These are phyloP conservation scores for Gortyna flavago DNA, from an alignment of 2,888 invertebrate species.

Conservation along the genomic window DNA sequence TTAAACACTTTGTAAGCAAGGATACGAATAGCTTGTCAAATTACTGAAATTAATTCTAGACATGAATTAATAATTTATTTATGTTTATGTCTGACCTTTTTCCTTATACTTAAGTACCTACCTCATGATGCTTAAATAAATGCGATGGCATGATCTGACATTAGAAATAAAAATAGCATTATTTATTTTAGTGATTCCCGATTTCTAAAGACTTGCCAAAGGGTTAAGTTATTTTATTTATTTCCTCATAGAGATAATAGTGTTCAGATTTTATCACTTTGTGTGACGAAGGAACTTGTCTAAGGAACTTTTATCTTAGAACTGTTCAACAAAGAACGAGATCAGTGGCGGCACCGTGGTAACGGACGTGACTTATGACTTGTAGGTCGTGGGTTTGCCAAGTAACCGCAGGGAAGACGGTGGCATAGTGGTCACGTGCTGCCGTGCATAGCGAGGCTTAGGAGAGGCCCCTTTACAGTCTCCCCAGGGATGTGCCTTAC, in stretches of 20 bases:
- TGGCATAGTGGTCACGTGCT: too few species aligned
- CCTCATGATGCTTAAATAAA: slow-evolving; percentile 9
- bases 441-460: too few species aligned
- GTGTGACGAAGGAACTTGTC: neutral
- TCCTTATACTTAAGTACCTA: slow-evolving; percentile 30
- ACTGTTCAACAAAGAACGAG: neutral
- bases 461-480: too few species aligned
- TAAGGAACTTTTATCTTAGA: neutral
- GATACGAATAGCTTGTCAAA: slow-evolving; percentile 4
- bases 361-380: neutral
- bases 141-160: slow-evolving; percentile 44
- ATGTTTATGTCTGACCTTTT: slow-evolving; percentile 10
- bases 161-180: neutral
- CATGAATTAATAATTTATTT: slow-evolving; percentile 34
- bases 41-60: slow-evolving; percentile 42
- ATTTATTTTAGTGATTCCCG: neutral
- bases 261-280: neutral
- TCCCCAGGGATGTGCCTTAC: too few species aligned
- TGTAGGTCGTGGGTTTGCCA: neutral
- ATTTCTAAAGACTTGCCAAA: neutral
- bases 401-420: too few species aligned
- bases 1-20: slow-evolving; percentile 1
- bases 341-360: neutral
- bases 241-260: neutral
- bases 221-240: neutral